Evolutionary conservation across 2,888 invertebrate species (phyloP), one percentile per base, ranked within the genome.

Genomic region (Erannis defoliaria): DNA sequence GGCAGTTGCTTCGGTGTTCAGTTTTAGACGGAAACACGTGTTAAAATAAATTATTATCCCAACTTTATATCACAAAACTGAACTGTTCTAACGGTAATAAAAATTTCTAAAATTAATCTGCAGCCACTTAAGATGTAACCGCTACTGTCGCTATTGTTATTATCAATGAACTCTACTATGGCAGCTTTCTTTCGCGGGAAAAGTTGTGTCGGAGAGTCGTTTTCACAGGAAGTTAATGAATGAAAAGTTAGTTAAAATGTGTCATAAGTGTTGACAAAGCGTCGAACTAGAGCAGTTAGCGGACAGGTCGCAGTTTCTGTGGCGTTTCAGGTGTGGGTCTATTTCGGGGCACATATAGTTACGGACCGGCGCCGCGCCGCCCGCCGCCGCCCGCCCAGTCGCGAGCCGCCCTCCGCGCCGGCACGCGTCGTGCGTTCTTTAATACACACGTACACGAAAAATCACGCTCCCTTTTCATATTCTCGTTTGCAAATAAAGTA

Each of bases 251-350:
- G 57, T 64, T 67, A 67, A 77, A 78, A 73, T 73, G 75, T 83
- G 81, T 82, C 84, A 85, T 77, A 74, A 74, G 73, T 82, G 85
- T 86, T 83, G 87, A 87, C 85, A 87, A 85, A 85, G 78, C 82
- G 78, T 78, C 80, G 69, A 81, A 81, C 71, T 80, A 74, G 75
- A 77, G 65, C 74, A 74, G 86, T 84, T 84, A 81, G 77, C 77
- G 78, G 74, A 76, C 77, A 84, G 86, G 87, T 86, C 81, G 82
- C 81, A 82, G 84, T 80, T 78, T 74, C 73, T 78, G 81, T 71
- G 75, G 76, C 82, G 82, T 76, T 87, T 88, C 92, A 91, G 92
- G 93, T 92, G 89, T 84, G 85, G 79, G 75, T 85, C 88, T 93
- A 92, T 92, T 93, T 93, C 83, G 80, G 89, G 80, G 71, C 76